Base-by-base conservation (phyloP, 2,888 invertebrate species). In the Exephanes ischioxanthus region DNA sequence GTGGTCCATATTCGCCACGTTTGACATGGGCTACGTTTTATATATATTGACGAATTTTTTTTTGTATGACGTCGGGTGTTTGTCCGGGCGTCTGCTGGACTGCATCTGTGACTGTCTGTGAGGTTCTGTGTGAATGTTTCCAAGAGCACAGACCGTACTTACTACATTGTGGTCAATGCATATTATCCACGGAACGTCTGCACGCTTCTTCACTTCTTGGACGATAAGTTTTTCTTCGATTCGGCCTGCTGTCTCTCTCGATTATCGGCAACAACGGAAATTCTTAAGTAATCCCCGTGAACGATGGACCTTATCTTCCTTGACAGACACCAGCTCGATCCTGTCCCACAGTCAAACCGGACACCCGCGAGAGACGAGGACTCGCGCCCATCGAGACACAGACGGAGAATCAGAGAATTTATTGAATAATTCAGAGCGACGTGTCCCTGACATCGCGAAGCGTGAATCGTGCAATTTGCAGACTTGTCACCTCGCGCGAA, bases 381-480 rank as follows among this genome's bases (percentile, higher is more conserved):
- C 55, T 30, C 26, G 30, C 45, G 76, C 53, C 26, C 30, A 14
- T 14, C 26, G 14, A 30, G 30, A 30, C n/a, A 3, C 55, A 11
- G 55, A 55, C 41, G 19, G 41, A 70, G 48, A 63, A 58, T 67
- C 77, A 19, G 72, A 11, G 76, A 75, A 80, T 85, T 85, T 83
- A 85, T 85, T 77, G 80, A 85, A 85, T 85, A 80, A 85, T 83
- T 83, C 83, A 77, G 76, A 68, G 61, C 68, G 80, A 77, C 85
- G 61, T 41, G 68, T 63, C 41, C 22, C 71, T 30, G 61, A 51
- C 71, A 61, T 48, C 48, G 61, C 81, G 70, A 67, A 82, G 63
- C 77, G 84, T 66, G 85, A 76, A 85, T 79, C 82, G 82, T 67
- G 85, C 80, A 85, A 85, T 85, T 85, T 85, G 85, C 85, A 82